A percentile compares a stretch with the other conserved stretches of the same genome.
phyloP scores from a whole-genome alignment of 2,797 vertebrate species.

The Enteromius paludinosus region DNA sequence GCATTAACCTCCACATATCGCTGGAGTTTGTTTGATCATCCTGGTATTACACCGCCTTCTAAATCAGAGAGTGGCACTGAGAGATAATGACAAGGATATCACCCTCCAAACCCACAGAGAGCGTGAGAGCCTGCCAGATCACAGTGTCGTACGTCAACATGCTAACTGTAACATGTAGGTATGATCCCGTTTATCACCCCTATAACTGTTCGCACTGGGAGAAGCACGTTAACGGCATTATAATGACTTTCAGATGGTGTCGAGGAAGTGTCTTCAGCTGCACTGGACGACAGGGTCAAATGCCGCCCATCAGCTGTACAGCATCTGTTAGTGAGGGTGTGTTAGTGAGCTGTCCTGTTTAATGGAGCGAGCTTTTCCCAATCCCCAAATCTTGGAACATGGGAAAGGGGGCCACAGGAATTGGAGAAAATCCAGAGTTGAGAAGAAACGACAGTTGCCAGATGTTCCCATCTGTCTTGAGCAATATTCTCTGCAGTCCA shows the following conservation, averaged over 20 bases:
- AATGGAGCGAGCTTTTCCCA: conserved; percentile 33
- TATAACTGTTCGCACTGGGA: not conserved
- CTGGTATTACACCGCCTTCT: conserved; percentile 33
- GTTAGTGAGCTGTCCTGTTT: not conserved
- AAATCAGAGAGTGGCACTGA: conserved; percentile 35
- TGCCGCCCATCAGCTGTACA: conserved; percentile 47
- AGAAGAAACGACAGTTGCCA: conserved; percentile 38
- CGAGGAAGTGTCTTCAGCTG: conserved; percentile 24
- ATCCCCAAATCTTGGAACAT: conserved; percentile 5
- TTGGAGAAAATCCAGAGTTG: conserved; percentile 2
- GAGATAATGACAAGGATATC: conserved; percentile 51
- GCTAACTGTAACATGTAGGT: conserved; percentile 6
- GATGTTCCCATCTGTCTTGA: conserved; percentile 30
- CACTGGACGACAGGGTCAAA: not conserved
- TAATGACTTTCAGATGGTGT: conserved; percentile 32
- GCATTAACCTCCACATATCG: conserved; percentile 28
- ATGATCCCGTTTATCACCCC: conserved; percentile 4
- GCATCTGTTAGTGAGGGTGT: conserved; percentile 37
- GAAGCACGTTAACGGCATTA: conserved; percentile 16
- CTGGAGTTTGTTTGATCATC: conserved; percentile 13
- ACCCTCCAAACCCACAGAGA: conserved; percentile 5
- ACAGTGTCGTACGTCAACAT: conserved; percentile 13
- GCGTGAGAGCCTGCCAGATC: conserved; percentile 35
- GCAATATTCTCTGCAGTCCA: conserved; percentile 23
- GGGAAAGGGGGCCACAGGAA: conserved; percentile 6